Base-by-base conservation (phyloP, 2,797 vertebrate genomes). In the Florisuga fusca region DNA sequence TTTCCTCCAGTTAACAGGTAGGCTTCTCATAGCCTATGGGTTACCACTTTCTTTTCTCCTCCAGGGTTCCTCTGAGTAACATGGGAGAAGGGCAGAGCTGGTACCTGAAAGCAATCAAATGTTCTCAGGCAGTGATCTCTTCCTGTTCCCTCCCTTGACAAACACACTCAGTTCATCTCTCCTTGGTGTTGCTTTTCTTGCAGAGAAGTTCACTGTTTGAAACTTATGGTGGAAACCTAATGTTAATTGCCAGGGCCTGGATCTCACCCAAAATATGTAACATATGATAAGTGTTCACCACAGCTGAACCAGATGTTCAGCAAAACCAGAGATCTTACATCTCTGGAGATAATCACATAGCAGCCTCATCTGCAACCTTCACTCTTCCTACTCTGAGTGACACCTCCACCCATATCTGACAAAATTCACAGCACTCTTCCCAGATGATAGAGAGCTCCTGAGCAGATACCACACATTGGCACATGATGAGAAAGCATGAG, bases 361-460 rank as follows among this genome's bases (percentile, higher is more conserved):
- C 63, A 92, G 46, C 72, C 78, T 87, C 50, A 13, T 31, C 61
- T 87, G 71, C 84, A 90, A 2, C 81, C 59, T 84, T 90, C 62
- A 23, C 68, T 93, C 41, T 84, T 85, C 90, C 84, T 67, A 62
- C 93, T 79, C 62, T 15, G 25, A 94, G 77, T 89, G 88, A 95
- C 88, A 77, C 90, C 66, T 91, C 82, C 74, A 87, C 88, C 82
- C 82, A 54, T 58, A 73, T 77, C 64, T 91, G 90, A 64, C 77
- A 95, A 90, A 93, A 73, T 76, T 89, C 53, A 71, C 63, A 91
- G 84, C 81, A 50, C 77, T 71, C 88, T 66, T 89, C 79, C 36
- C 31, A 82, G 77, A 77, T 77, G 27, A 41, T 82, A 80, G 72
- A 53, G 88, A 83, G 54, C 72, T 89, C 63, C 78, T 72, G 87